phyloP scores from a whole-genome alignment of 2,113 vertebrate genomes.

The Mugil cephalus region DNA sequence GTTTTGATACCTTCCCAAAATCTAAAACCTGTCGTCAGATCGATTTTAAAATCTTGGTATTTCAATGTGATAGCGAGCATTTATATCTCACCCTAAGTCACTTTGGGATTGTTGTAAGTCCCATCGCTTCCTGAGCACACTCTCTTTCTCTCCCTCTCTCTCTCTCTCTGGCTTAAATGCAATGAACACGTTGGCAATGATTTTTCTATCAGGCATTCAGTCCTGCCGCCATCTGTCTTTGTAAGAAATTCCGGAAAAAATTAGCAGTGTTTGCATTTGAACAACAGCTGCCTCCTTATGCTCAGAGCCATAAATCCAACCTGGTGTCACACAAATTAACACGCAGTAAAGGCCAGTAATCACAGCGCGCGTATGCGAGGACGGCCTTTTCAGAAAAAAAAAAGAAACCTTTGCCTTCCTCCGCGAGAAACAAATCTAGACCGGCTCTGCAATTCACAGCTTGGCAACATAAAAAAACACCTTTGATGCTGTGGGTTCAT shows the following conservation, averaged over 20 bases:
- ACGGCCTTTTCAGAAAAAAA: constrained; percentile 23
- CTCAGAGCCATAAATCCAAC: constrained; percentile 41
- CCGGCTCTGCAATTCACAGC: neutral
- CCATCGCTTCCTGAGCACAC: constrained; percentile 20
- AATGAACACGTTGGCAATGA: constrained; percentile 42
- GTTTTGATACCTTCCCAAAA: constrained; percentile 13
- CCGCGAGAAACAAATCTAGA: constrained; percentile 4
- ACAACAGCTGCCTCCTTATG: constrained; percentile 41
- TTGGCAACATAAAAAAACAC: constrained; percentile 3
- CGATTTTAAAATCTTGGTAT: constrained; percentile 32
- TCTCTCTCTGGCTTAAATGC: constrained; percentile 33
- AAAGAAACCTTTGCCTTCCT: neutral
- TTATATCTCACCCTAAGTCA: constrained; percentile 8
- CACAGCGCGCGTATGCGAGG: neutral
- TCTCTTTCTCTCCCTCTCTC: too few species aligned
- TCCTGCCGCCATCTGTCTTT: constrained; percentile 53
- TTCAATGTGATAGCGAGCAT: neutral
- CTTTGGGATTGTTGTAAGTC: constrained; percentile 9
- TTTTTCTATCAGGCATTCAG: constrained; percentile 51
- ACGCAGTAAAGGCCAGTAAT: constrained; percentile 12
- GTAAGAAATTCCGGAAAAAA: constrained; percentile 35
- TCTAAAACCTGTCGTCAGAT: constrained; percentile 16
- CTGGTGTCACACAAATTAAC: constrained; percentile 29
- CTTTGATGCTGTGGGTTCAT: neutral
- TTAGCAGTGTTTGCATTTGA: constrained; percentile 44